phyloP scores from a whole-genome alignment of 2,797 vertebrate genomes.

The Chelonia mydas region DNA sequence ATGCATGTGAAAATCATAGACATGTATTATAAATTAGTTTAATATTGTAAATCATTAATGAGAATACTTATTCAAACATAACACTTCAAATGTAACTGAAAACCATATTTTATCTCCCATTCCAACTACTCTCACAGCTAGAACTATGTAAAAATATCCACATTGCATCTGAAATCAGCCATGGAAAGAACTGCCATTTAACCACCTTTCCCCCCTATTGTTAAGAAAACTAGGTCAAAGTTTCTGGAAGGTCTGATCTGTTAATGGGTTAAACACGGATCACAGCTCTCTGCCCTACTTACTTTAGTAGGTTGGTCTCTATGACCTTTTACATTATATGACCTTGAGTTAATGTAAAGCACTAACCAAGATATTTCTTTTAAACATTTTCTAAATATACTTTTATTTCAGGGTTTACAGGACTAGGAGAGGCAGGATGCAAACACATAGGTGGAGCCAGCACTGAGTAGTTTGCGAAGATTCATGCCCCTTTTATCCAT shows the following conservation, averaged over 20 bases:
- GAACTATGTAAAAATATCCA: not conserved
- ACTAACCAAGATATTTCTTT: not conserved
- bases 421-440: not conserved
- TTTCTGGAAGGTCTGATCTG: not conserved
- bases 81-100: not conserved
- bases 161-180: not conserved
- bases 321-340: not conserved
- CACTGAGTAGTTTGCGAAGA: not conserved
- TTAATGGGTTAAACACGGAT: not conserved
- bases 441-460: not conserved
- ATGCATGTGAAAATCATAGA: not conserved
- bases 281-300: not conserved
- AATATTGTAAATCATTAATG: not conserved
- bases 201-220: not conserved
- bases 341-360: not conserved
- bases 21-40: not conserved
- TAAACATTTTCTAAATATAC: not conserved
- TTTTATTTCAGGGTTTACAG: not conserved
- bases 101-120: not conserved
- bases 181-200: not conserved
- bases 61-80: not conserved
- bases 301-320: not conserved
- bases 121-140: not conserved
- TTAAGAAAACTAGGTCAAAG: not conserved
- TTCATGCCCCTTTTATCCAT: constrained; percentile 32